phyloP scores from a whole-genome alignment of 2,113 vertebrate genomes.

The Cyanoliseus patagonus region DNA sequence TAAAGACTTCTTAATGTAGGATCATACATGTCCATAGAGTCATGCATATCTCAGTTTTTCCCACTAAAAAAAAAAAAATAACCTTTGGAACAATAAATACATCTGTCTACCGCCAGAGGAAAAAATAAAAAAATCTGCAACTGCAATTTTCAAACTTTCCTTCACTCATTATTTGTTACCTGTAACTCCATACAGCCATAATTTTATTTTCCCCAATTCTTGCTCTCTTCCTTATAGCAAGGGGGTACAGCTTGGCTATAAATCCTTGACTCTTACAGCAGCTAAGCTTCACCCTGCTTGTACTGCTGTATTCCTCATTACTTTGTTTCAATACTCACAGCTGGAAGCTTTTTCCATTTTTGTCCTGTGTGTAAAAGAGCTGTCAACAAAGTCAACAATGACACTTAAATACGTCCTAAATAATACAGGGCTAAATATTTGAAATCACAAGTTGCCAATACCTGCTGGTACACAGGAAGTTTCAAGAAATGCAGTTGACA shows the following conservation, averaged over 20 bases:
- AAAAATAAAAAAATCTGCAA: not conserved
- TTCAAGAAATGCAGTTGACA: rapidly evolving
- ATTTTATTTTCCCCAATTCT: not conserved
- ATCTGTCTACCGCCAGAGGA: rapidly evolving
- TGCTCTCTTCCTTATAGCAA: rapidly evolving
- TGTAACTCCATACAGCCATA: not conserved
- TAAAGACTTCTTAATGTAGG: not conserved
- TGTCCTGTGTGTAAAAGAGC: not conserved
- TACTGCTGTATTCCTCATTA: not conserved
- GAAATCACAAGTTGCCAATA: not conserved
- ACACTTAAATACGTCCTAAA: not conserved
- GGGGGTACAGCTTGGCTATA: not conserved
- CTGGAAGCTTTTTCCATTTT: not conserved
- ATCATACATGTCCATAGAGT: not conserved
- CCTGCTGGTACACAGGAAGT: not conserved
- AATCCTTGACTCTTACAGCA: not conserved
- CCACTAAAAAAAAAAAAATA: not conserved
- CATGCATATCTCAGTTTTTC: not conserved
- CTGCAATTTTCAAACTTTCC: not conserved
- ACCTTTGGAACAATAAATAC: not conserved
- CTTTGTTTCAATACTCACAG: not conserved
- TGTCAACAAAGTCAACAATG: not conserved
- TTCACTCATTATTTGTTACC: not conserved
- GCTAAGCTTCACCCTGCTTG: not conserved
- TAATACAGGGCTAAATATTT: not conserved